These are phyloP conservation scores for Bradypus variegatus DNA, from an alignment of 2,797 vertebrate genomes.

Conservation along the genomic window DNA sequence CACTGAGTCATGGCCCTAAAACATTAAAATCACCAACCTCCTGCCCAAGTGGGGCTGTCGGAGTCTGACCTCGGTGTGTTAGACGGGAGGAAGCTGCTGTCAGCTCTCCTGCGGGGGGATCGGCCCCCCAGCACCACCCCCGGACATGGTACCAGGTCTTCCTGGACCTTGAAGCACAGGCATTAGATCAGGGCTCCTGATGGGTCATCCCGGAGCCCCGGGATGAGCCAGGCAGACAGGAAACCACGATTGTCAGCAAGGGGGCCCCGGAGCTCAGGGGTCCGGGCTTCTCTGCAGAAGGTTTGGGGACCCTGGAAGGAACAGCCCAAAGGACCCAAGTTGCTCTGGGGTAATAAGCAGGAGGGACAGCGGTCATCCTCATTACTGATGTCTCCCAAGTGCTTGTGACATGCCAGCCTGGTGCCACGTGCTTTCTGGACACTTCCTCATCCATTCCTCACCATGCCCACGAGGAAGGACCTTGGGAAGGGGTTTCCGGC, in stretches of 20 bases:
- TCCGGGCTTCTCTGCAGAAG: neutral
- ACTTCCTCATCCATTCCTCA: accelerated
- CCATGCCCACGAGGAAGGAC: accelerated
- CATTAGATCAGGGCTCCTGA: constrained; percentile 67
- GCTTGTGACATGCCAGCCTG: accelerated
- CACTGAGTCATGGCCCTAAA: constrained; percentile 34
- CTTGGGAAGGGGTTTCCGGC: neutral
- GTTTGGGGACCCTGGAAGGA: neutral
- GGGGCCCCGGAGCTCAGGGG: neutral
- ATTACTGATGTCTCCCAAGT: accelerated
- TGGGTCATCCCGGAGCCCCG: constrained; percentile 44
- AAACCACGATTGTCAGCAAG: constrained; percentile 57
- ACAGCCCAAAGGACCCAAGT: neutral
- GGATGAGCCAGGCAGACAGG: constrained; percentile 60
- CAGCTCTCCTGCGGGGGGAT: constrained; percentile 59
- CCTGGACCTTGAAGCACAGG: constrained; percentile 63
- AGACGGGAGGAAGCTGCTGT: constrained; percentile 55
- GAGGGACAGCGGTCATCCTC: accelerated
- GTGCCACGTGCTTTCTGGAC: neutral
- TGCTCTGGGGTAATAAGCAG: neutral
- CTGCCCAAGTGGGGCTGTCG: constrained; percentile 63
- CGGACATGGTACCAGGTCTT: constrained; percentile 61
- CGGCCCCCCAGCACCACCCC: constrained; percentile 56
- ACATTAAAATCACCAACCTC: constrained; percentile 52
- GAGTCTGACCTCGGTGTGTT: constrained; percentile 61